Percentiles rank a stretch among this genome's conserved stretches.
Evolutionary conservation across 2,888 invertebrate genomes (phyloP).

Genomic region (Ptychoptera contaminata): DNA sequence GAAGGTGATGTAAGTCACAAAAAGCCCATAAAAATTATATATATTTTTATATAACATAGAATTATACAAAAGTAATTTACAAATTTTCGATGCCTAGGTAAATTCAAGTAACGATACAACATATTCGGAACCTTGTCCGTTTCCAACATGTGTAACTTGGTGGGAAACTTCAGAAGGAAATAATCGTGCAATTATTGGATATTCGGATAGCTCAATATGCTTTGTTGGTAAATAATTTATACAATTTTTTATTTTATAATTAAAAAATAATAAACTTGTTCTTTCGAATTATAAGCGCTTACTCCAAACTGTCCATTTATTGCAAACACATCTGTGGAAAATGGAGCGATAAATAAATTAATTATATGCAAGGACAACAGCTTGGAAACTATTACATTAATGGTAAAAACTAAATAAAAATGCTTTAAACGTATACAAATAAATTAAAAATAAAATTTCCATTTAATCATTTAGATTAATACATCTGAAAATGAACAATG

Average conservation of each 20-base stretch:
- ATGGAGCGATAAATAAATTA: constrained; percentile 26
- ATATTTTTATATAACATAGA: too few relatives aligned
- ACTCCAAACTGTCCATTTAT: constrained; percentile 31
- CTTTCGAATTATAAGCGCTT: constrained; percentile 11
- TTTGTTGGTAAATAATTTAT: constrained; percentile 22
- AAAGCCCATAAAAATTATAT: too few relatives aligned
- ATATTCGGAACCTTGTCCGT: constrained; percentile 29
- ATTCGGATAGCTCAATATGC: constrained; percentile 41
- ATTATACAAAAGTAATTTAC: neutral
- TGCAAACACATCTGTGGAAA: constrained; percentile 28
- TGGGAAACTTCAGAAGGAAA: constrained; percentile 62
- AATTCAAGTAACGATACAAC: constrained; percentile 21
- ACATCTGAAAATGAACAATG: constrained; percentile 60
- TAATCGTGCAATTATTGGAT: constrained; percentile 54
- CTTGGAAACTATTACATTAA: constrained; percentile 37
- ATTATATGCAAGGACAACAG: constrained; percentile 48
- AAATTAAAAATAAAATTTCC: too few relatives aligned
- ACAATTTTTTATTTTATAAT: neutral
- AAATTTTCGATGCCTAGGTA: neutral
- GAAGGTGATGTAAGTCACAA: constrained; percentile 2
- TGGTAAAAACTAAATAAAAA: constrained; percentile 26
- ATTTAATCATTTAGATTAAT: constrained; percentile 43
- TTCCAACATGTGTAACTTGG: constrained; percentile 51
- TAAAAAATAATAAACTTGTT: neutral
- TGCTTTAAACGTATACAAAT: neutral